A percentile compares a stretch with the other conserved stretches of the same genome.
These are phyloP conservation scores for Emydocephalus ijimae DNA, from an alignment of 2,113 vertebrate species.

Conservation along the genomic window DNA sequence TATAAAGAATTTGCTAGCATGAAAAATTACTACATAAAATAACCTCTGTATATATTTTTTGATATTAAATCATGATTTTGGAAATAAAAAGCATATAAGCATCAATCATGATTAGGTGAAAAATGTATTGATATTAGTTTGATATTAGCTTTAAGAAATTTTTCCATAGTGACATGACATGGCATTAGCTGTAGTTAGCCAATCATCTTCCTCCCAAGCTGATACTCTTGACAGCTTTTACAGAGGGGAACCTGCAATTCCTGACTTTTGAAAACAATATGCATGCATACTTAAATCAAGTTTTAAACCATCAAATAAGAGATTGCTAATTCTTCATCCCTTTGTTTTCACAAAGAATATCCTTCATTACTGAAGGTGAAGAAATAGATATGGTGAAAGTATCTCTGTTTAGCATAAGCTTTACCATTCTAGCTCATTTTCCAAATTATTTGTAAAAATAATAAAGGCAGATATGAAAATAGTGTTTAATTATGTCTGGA, in stretches of 20 bases:
- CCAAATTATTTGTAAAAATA: not conserved
- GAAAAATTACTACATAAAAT: not conserved
- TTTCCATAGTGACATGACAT: not conserved
- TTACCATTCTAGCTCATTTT: not conserved
- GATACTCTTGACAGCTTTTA: not conserved
- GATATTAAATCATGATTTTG: not conserved
- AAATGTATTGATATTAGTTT: not conserved
- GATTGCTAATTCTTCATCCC: not conserved
- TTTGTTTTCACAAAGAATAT: not conserved
- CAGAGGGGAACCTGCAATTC: not conserved
- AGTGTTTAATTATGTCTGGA: not conserved
- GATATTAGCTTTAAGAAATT: not conserved
- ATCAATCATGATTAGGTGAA: not conserved
- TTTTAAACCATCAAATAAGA: not conserved
- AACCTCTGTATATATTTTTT: not conserved
- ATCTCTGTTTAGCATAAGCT: not conserved
- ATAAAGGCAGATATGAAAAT: not conserved
- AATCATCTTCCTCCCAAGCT: not conserved
- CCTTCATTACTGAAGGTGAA: not conserved
- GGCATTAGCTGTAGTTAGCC: not conserved
- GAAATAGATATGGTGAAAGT: not conserved
- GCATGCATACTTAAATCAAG: not conserved
- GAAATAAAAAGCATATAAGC: not conserved
- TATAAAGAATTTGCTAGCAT: not conserved
- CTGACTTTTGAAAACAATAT: not conserved